Conservation (phyloP, 2,888 invertebrate species). For the Spisula solida region DNA sequence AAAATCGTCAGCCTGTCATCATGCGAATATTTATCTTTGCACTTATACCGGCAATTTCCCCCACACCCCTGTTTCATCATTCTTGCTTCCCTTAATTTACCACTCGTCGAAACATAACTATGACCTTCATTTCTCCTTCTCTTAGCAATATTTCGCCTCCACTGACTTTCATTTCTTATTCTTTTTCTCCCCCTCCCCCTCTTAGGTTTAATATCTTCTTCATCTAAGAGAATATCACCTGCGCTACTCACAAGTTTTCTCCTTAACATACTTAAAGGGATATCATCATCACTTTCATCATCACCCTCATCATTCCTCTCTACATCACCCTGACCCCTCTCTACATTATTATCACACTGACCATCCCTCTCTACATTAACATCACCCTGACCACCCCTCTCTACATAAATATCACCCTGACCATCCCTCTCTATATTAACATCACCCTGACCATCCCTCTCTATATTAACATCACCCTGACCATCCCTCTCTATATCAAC, state of each 20-base stretch:
- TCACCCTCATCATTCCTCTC: background rate
- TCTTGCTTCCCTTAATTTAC: conserved; percentile 32
- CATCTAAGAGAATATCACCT: background rate
- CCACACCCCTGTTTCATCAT: background rate
- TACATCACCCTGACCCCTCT: background rate
- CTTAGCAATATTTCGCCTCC: conserved; percentile 43
- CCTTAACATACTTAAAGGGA: background rate
- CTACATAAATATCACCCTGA: too few species aligned
- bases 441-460: too few species aligned
- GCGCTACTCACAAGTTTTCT: background rate
- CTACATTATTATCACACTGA: background rate
- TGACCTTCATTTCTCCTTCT: too few species aligned
- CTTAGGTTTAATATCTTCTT: background rate
- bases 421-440: too few species aligned
- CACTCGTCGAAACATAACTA: too few species aligned
- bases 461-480: too few species aligned
- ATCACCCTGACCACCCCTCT: too few species aligned
- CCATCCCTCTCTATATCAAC: too few species aligned
- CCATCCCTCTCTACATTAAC: too few species aligned
- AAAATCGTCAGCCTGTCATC: conserved; percentile 35
- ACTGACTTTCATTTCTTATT: conserved; percentile 1
- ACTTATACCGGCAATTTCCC: too few species aligned
- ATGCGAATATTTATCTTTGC: background rate
- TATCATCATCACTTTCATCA: conserved; percentile 2
- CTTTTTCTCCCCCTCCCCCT: conserved; percentile 2